Percentiles rank a stretch among this genome's conserved stretches.
phyloP scores from a whole-genome alignment of 2,113 vertebrate species.

The Eupsittula cactorum region DNA sequence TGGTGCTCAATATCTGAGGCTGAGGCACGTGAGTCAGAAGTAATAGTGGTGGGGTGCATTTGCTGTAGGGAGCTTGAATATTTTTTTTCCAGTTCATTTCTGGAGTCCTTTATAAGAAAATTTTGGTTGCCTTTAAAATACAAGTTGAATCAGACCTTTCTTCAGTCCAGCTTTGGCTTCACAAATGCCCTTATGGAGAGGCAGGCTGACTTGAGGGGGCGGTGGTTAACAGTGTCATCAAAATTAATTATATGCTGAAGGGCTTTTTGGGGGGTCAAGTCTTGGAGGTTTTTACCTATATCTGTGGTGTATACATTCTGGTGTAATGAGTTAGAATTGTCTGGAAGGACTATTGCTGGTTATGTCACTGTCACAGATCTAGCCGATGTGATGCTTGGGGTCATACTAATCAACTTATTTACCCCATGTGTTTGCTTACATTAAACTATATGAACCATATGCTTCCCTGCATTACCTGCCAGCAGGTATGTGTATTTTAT shows the following conservation, averaged over 20 bases:
- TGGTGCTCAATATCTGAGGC: neutral
- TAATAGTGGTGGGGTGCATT: neutral
- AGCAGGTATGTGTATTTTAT: neutral
- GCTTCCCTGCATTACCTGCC: neutral
- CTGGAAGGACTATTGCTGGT: neutral
- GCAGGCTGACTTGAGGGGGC: fast-evolving
- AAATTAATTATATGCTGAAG: neutral
- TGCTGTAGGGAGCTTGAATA: neutral
- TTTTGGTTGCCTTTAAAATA: neutral
- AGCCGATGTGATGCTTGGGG: neutral
- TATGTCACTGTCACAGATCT: neutral
- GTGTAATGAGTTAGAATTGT: neutral
- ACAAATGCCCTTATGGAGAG: neutral
- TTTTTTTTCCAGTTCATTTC: neutral
- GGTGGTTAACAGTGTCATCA: neutral
- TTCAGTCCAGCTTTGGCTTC: neutral
- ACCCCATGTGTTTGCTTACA: neutral
- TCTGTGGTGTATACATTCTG: neutral
- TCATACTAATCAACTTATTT: neutral
- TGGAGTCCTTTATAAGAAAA: neutral
- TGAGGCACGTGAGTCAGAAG: fast-evolving
- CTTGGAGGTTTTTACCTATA: neutral
- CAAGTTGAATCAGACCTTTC: neutral
- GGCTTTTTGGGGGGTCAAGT: neutral
- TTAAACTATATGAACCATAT: neutral